Percentiles rank a stretch among this genome's conserved stretches.
These are phyloP conservation scores for Pteruthius melanotis DNA, from an alignment of 2,113 vertebrate species.

Conservation along the genomic window DNA sequence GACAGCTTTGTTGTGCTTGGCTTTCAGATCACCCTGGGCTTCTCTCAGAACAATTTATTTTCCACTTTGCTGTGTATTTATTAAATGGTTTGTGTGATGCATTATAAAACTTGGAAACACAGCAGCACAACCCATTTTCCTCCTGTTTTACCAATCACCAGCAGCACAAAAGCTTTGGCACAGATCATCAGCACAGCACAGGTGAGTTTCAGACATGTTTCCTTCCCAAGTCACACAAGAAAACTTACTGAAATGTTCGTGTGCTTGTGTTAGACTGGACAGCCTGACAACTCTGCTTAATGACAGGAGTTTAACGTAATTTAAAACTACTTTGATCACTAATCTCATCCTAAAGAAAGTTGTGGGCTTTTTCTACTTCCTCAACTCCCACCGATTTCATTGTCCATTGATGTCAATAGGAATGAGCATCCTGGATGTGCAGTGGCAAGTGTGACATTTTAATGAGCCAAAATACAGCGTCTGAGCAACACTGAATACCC, in stretches of 20 bases:
- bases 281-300: neutral
- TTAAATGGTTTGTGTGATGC: neutral
- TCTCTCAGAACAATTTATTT: conserved; percentile 1
- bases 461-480: neutral
- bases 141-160: neutral
- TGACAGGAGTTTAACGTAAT: neutral
- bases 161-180: neutral
- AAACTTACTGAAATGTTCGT: neutral
- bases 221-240: neutral
- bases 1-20: neutral
- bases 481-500: neutral
- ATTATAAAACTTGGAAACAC: neutral
- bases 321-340: neutral
- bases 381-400: neutral
- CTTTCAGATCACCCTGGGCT: neutral
- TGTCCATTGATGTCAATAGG: neutral
- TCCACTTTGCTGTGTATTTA: neutral
- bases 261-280: neutral
- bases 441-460: conserved; percentile 20
- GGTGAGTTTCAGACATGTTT: neutral
- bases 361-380: neutral
- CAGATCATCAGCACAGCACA: neutral
- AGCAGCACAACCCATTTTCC: conserved; percentile 9
- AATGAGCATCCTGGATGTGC: neutral
- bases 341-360: neutral